Conservation (phyloP, 2,888 invertebrate species). For the Cabera pusaria region DNA sequence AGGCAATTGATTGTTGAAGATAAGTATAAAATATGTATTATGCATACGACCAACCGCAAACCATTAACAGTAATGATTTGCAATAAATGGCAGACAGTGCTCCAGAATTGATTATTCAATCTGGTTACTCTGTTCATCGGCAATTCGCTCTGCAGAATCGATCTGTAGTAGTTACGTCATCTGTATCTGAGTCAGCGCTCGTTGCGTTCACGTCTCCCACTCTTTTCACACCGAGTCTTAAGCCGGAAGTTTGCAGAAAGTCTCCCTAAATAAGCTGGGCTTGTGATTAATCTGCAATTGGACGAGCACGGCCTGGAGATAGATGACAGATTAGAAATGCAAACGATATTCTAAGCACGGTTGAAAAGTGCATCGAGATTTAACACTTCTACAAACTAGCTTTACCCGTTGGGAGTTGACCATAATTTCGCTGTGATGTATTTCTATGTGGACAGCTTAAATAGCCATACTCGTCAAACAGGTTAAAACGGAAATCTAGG, state of each 20-base stretch:
- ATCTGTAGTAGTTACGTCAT: slow-evolving; percentile 29
- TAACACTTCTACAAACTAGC: slow-evolving; percentile 22
- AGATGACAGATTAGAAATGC: slow-evolving; percentile 33
- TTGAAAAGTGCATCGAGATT: slow-evolving; percentile 27
- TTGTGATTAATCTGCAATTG: slow-evolving; percentile 42
- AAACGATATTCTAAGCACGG: slow-evolving; percentile 26
- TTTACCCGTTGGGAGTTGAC: slow-evolving; percentile 23
- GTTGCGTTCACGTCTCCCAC: slow-evolving; percentile 19
- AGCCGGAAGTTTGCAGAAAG: slow-evolving; percentile 42
- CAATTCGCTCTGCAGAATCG: slow-evolving; percentile 19
- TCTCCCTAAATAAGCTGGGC: slow-evolving; percentile 31
- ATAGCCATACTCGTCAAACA: slow-evolving; percentile 52
- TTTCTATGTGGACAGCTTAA: slow-evolving; percentile 39
- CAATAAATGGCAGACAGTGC: slow-evolving; percentile 10
- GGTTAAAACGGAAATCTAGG: slow-evolving; percentile 76
- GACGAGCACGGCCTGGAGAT: slow-evolving; percentile 23
- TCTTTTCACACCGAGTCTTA: slow-evolving; percentile 21
- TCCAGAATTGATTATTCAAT: slow-evolving; percentile 20
- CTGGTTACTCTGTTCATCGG: slow-evolving; percentile 10
- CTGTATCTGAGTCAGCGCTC: slow-evolving; percentile 23
- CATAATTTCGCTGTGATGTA: slow-evolving; percentile 34
- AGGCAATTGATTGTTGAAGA: slow-evolving; percentile 13
- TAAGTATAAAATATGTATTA: slow-evolving; percentile 13
- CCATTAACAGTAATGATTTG: slow-evolving; percentile 16
- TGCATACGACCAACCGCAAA: slow-evolving; percentile 1